These are phyloP conservation scores for Syrista parreyssii DNA, from an alignment of 2,888 invertebrate species.

Conservation along the genomic window DNA sequence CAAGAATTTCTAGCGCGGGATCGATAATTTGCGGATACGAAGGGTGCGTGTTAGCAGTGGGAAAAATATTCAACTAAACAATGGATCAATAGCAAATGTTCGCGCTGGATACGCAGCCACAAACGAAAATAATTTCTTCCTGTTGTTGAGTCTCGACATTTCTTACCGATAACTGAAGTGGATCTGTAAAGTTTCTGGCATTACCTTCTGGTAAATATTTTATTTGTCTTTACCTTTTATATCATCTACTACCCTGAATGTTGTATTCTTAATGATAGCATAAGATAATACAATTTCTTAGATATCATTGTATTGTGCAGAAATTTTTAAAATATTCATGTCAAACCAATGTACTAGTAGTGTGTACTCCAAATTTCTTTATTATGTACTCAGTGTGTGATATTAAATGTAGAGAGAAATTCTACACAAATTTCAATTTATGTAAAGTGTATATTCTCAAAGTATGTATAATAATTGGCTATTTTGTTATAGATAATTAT, in stretches of 20 bases:
- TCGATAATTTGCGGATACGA: neutral
- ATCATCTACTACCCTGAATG: neutral
- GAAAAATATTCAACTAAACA: slow-evolving; percentile 45
- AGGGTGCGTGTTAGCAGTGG: slow-evolving; percentile 35
- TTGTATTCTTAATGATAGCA: neutral
- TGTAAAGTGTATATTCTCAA: neutral
- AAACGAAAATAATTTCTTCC: slow-evolving; percentile 28
- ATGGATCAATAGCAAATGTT: slow-evolving; percentile 55
- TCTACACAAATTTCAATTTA: neutral
- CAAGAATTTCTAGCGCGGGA: neutral
- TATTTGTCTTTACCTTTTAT: neutral
- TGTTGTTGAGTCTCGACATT: slow-evolving; percentile 7
- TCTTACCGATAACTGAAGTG: neutral
- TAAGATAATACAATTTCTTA: neutral
- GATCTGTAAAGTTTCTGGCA: neutral
- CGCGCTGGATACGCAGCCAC: slow-evolving; percentile 17
- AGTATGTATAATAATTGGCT: neutral
- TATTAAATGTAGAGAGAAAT: neutral
- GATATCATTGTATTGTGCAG: neutral
- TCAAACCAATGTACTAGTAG: neutral
- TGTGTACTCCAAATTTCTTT: neutral
- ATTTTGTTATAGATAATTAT: neutral
- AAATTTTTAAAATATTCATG: neutral
- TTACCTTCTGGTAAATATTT: neutral
- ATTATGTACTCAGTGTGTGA: neutral